A percentile compares a stretch with the other conserved stretches of the same genome.
Evolutionary conservation across 2,797 vertebrate genomes (phyloP).

Genomic region (Orestias chungarensis): DNA sequence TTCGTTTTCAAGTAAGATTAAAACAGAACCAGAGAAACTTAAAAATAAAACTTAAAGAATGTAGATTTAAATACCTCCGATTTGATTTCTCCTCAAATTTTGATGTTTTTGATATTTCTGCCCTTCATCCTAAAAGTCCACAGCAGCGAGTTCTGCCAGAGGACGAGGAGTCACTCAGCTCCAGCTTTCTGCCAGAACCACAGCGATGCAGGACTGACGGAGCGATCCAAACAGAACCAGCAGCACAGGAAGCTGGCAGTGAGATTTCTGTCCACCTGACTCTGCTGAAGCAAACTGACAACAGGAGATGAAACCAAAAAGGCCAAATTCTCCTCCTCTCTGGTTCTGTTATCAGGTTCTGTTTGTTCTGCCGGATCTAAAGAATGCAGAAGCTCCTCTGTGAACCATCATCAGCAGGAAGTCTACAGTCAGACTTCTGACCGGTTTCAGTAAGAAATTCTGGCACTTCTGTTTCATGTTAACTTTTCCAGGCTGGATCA

Average conservation of each 20-base stretch:
- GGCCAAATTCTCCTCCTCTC: background rate
- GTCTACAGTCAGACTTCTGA: no score
- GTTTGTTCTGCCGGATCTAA: no score
- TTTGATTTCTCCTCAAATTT: background rate
- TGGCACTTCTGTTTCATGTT: no score
- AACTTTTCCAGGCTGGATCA: no score
- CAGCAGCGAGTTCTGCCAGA: constrained; percentile 3
- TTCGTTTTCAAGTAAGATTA: no score
- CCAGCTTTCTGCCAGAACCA: background rate
- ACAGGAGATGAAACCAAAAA: background rate
- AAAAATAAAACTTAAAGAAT: no score
- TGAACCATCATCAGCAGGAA: no score
- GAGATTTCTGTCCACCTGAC: background rate
- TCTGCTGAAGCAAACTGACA: background rate
- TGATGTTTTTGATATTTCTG: background rate
- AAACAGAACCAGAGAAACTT: background rate
- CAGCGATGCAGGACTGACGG: background rate
- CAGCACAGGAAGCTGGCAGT: background rate
- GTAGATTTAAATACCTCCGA: no score
- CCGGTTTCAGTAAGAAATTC: no score
- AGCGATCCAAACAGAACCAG: background rate
- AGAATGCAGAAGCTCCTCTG: no score
- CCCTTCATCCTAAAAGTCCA: background rate
- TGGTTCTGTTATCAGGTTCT: no score
- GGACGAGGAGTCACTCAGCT: background rate